Evolutionary conservation across 2,888 invertebrate species (phyloP), one percentile per base, ranked within the genome.

Genomic region (Drosophila sordidula): DNA sequence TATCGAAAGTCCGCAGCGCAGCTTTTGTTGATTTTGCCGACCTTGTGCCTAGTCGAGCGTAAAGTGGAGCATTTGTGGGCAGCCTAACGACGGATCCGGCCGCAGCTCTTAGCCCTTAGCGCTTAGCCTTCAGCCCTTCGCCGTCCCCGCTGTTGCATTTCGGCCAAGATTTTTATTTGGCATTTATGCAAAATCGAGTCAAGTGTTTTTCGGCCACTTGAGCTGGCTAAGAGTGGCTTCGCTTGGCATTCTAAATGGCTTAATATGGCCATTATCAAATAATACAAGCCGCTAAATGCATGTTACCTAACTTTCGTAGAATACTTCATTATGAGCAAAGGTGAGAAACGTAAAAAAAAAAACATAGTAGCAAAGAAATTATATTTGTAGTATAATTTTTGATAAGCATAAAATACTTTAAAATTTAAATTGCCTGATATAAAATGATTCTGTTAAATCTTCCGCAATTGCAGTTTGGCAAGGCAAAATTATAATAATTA

Each of bases 41-140:
- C 83, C 83, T 83, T 83, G 83, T 86, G 80, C 74, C 69, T 70
- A 88, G 83, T 88, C 80, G 65, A 86, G 79, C 75, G 77, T 79
- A 76, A 88, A 83, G 86, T 88, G 83, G 78, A 81, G 54, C 80
- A 70, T 56, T 87, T 85, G 78, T 56, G 78, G 82, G 51, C 69
- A 75, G 54, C 71, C 47, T 73, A 81, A 62, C 78, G 61, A 74
- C 51, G 71, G 51, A 57, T 67, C 45, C 63, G 25, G 45, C 42
- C 16, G 36, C 55, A 39, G 63, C 36, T 41, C 38, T 38, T 44
- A 11, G 12, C 14, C 39, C 36, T 12, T 25, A 12, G 29, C 41
- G 39, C 25, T 44, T 45, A 44, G n/a, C 42, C 41, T 32, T 29
- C 38, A 39, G 50, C n/a, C 51, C 38, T 29, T 22, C 57, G 25